These are phyloP conservation scores for Penaeus chinensis DNA, from an alignment of 1,140 invertebrate species.

Conservation along the genomic window DNA sequence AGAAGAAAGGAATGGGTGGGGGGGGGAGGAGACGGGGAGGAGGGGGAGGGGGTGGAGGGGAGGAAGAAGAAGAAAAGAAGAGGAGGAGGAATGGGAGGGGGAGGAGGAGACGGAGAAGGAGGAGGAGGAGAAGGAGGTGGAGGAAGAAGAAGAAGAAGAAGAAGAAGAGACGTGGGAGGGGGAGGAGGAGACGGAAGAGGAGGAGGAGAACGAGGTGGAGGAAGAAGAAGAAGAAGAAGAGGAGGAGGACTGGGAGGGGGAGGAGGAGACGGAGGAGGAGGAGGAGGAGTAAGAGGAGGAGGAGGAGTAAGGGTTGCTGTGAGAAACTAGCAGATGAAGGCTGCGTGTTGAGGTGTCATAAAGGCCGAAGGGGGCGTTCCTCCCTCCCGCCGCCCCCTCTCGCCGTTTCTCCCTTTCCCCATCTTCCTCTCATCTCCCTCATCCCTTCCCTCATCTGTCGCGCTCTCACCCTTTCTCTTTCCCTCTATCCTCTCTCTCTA, in stretches of 20 bases:
- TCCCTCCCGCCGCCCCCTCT: slow-evolving; percentile 24
- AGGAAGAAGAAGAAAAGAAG: no score
- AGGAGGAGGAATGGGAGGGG: neutral
- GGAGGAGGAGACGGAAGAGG: no score
- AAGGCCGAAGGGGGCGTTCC: slow-evolving; percentile 35
- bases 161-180: no score
- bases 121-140: neutral
- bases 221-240: neutral
- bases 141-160: no score
- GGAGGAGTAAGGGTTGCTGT: slow-evolving; percentile 19
- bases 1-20: neutral
- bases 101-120: no score
- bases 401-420: slow-evolving; percentile 18
- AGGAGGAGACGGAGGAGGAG: neutral
- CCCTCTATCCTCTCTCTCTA: neutral
- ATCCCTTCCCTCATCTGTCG: neutral
- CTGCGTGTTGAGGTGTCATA: slow-evolving; percentile 45
- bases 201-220: neutral
- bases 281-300: neutral
- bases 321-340: slow-evolving; percentile 52
- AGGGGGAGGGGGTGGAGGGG: neutral
- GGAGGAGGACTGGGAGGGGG: neutral
- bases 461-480: neutral
- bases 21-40: neutral
- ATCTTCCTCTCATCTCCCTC: neutral